Evolutionary conservation across 2,888 invertebrate species (phyloP).

Genomic region (Oscheius sp.): DNA sequence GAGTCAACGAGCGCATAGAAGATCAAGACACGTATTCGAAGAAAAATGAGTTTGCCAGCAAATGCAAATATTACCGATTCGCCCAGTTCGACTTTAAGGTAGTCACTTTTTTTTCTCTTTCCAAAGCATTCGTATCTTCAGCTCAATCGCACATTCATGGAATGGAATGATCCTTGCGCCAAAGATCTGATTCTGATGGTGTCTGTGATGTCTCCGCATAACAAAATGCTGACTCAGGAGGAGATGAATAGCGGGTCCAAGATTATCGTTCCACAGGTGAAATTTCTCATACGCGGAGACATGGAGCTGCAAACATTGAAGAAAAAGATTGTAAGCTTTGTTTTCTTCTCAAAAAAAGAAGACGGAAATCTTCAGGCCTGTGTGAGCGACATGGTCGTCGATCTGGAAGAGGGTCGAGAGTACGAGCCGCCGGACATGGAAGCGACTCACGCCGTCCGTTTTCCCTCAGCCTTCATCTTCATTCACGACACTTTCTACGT

Average conservation of each 20-base stretch:
- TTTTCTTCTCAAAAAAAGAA: neutral
- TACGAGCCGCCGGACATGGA: conserved; percentile 42
- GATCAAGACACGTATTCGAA: conserved; percentile 7
- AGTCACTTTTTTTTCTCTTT: neutral
- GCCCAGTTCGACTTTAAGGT: conserved; percentile 21
- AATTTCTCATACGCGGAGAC: conserved; percentile 54
- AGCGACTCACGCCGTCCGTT: conserved; percentile 33
- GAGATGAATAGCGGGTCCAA: conserved; percentile 34
- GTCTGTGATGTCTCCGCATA: conserved; percentile 26
- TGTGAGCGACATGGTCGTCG: conserved; percentile 48
- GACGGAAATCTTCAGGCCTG: conserved; percentile 40
- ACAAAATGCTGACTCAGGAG: conserved; percentile 29
- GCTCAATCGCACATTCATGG: conserved; percentile 24
- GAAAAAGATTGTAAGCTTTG: conserved; percentile 43
- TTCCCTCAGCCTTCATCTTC: conserved; percentile 58
- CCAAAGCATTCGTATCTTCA: neutral
- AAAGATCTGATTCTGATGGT: conserved; percentile 37
- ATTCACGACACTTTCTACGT: conserved; percentile 61
- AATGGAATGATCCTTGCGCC: conserved; percentile 11
- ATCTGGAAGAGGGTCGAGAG: conserved; percentile 50
- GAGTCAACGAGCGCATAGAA: neutral
- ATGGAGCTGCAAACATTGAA: conserved; percentile 44
- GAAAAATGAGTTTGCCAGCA: conserved; percentile 29
- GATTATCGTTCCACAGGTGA: conserved; percentile 39
- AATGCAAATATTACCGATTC: conserved; percentile 30